Conservation (phyloP, 1,140 invertebrate genomes). For the Metaphire vulgaris region DNA sequence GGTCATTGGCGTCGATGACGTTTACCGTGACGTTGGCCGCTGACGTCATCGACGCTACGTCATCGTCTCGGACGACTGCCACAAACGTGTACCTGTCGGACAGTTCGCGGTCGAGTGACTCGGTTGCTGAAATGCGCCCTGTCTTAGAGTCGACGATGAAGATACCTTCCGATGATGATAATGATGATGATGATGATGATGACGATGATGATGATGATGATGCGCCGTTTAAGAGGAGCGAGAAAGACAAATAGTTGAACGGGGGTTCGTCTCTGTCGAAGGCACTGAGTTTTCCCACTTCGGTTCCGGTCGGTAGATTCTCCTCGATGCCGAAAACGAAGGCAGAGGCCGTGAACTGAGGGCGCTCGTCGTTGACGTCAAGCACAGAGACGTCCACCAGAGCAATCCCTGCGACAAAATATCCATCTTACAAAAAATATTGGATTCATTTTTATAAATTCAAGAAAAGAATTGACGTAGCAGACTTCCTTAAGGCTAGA, state of each 20-base stretch:
- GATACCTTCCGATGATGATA: not conserved
- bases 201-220: too few species aligned
- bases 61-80: too few species aligned
- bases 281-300: constrained; percentile 22
- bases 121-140: constrained; percentile 20
- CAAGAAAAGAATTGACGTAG: not conserved
- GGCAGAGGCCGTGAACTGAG: not conserved
- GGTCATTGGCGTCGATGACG: constrained; percentile 20
- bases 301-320: constrained; percentile 23
- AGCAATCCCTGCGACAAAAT: too few species aligned
- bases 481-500: not conserved
- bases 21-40: too few species aligned
- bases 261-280: constrained; percentile 19
- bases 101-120: constrained; percentile 34
- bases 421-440: too few species aligned
- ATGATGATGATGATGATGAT: constrained; percentile 14
- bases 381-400: not conserved
- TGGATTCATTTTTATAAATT: not conserved
- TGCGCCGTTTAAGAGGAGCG: too few species aligned
- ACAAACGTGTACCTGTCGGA: too few species aligned
- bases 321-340: constrained; percentile 12
- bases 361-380: not conserved
- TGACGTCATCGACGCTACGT: too few species aligned
- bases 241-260: too few species aligned
- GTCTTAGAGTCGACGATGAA: constrained; percentile 17